A percentile compares a stretch with the other conserved stretches of the same genome.
These are phyloP conservation scores for Ispidina picta DNA, from an alignment of 2,797 vertebrate species.

Conservation along the genomic window DNA sequence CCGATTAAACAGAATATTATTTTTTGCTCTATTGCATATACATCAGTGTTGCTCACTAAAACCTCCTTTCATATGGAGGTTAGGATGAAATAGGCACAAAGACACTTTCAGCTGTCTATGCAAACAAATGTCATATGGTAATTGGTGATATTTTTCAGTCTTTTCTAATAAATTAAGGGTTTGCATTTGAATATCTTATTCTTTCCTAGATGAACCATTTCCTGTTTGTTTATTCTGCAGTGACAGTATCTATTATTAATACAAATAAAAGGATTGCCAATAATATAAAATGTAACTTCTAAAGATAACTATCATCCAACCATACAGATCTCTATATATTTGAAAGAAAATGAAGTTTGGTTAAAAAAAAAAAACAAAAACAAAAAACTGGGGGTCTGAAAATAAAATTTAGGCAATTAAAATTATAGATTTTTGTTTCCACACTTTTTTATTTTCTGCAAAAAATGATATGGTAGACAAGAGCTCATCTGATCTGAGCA, in stretches of 20 bases:
- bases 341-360: fast-evolving
- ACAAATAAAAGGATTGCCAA: neutral
- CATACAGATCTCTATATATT: no score
- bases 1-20: neutral
- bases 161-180: neutral
- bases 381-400: neutral
- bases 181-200: neutral
- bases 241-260: neutral
- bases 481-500: neutral
- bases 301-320: neutral
- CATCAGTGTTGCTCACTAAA: neutral
- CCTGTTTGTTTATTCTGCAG: neutral
- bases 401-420: neutral
- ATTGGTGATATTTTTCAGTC: neutral
- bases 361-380: neutral
- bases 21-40: neutral
- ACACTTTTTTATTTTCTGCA: neutral
- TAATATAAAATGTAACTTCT: neutral
- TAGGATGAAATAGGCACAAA: neutral
- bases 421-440: neutral
- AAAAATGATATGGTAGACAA: neutral
- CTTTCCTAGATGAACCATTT: neutral
- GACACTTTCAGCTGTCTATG: neutral
- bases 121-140: neutral
- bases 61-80: neutral